Evolutionary conservation across 2,888 invertebrate species (phyloP), one percentile per base, ranked within the genome.

Genomic region (Myopa testacea): DNA sequence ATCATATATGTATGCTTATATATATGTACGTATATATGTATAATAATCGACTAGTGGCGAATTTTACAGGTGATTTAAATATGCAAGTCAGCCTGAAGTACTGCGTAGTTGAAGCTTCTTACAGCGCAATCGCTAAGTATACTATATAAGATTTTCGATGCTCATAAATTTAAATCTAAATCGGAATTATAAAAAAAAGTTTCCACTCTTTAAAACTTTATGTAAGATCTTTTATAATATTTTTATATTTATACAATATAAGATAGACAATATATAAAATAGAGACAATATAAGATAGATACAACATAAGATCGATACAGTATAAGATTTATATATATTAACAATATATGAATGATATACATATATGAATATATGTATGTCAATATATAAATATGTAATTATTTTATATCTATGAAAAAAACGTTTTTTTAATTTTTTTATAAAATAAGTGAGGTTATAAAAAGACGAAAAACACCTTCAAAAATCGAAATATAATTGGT

Each of bases 81-180:
- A 45, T 45, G 45, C 45, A 70, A 55, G 70, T 34, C 70, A 55
- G 70, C 70, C 70, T 3, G 10, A 10, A 45, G 52, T 55, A 70
- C 26, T 55, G 58, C 70, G 70, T 70, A 19, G 37, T 55, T 55
- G 10, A 37, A 37, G 34, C 7, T n/a, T 63, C 7, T 12, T 1
- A 37, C 37, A 52, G 75, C 75, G 75, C 58, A 58, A 38, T 68
- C 75, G 75, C 69, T n/a, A 60, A 55, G 60, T 69, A 40, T 75
- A 75, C 75, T 75, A 75, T 75, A 69, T 55, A n/a, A 34, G 26
- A 72, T 52, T n/a, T 55, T 50, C 52, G 26, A 52, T 65, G 34
- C 3, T 65, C 37, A 65, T 65, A 37, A 37, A 65, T 65, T 38
- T 38, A 38, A 65, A 10, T 10, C 8, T 50, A 50, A 14, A 16